Evolutionary conservation across 2,113 vertebrate genomes (phyloP), one percentile per base, ranked within the genome.

Genomic region (Calonectris borealis): DNA sequence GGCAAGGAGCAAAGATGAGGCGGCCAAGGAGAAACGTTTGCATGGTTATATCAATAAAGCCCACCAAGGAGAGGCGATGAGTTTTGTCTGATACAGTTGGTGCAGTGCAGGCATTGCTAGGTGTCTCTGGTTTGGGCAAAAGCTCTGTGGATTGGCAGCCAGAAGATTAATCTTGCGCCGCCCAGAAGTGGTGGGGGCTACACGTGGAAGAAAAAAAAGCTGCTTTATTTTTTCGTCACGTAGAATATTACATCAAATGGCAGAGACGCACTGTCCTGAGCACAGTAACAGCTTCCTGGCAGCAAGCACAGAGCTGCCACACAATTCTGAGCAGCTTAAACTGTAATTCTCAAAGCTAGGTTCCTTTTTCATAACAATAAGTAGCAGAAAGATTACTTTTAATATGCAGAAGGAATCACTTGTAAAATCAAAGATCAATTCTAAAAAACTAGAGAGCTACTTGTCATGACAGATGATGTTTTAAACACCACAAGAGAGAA

Each of bases 141-240:
- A 88, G 81, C 87, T 80, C 79, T 69, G 25, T 1, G 58, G 85
- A 94, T 13, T 71, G 78, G 83, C 94, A 94, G 90, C 31, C 80
- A 80, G 80, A 92, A 96, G 90, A 96, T 95, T 97, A 93, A 96
- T 93, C 76, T 81, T 17, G 52, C 5, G 16, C 83, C 10, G 31
- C 83, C 38, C 83, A 95, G 64, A 79, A 91, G 55, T 21, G 57
- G 76, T 31, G 34, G 70, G 75, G n/a, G 90, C 68, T 86, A 62
- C 20, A 16, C 32, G 49, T 0, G 2, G 76, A 90, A 83, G 55
- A 27, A 36, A 73, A 38, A 90, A 29, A 18, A 52, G 42, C 96
- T 94, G 49, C 92, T 97, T 97, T 78, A 80, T 65, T 93, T 97
- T 97, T 97, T 69, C 62, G 60, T 96, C 96, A 97, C 85, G 57